These are phyloP conservation scores for Cygnus buccinator DNA, from an alignment of 2,113 vertebrate genomes.

Conservation along the genomic window DNA sequence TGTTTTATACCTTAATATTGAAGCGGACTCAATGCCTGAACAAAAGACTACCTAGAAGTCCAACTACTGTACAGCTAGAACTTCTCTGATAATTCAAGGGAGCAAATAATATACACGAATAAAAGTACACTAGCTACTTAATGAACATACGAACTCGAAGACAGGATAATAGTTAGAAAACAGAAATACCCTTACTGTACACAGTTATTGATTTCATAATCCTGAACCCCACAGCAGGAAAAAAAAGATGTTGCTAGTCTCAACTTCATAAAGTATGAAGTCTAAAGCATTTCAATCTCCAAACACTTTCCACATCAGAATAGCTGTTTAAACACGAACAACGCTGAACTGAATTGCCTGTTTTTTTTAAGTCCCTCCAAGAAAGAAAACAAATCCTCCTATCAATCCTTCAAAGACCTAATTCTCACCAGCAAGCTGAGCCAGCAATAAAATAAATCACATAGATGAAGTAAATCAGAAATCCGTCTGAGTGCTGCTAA, in stretches of 20 bases:
- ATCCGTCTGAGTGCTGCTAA: accelerated
- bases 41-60: background rate
- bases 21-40: background rate
- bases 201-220: background rate
- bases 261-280: background rate
- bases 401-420: background rate
- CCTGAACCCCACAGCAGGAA: background rate
- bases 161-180: background rate
- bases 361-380: background rate
- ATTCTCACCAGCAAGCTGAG: background rate
- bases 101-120: background rate
- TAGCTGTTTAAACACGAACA: background rate
- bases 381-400: background rate
- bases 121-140: background rate
- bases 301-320: background rate
- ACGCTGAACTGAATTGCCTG: background rate
- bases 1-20: background rate
- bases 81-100: background rate
- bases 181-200: background rate
- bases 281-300: background rate
- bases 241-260: background rate
- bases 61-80: background rate
- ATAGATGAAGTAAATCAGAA: background rate
- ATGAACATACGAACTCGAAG: background rate
- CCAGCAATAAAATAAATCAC: background rate